Base-by-base conservation (phyloP, 2,113 vertebrate genomes). In the Neodon shergylaensis region DNA sequence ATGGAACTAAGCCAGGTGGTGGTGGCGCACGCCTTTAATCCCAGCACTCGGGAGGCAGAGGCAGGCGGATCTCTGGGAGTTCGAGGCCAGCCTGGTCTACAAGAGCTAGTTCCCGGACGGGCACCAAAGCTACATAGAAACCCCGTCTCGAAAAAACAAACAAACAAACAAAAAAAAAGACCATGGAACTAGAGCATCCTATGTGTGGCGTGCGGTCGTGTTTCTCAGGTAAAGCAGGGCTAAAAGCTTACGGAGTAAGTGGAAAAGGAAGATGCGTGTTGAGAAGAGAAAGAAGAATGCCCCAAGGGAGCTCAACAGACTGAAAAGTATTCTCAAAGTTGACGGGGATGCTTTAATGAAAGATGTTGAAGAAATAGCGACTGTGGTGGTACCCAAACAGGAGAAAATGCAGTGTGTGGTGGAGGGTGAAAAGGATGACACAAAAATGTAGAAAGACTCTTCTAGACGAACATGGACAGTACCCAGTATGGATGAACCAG, bases 201-300 rank as follows among this genome's bases (percentile, higher is more conserved):
- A 3, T 2, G 49, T 13, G 13, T 52, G 12, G 1, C 2, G 13
- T 52, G 13, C 49, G 0, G 49, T 52, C 49, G 12, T 52, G 49
- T 52, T 52, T 52, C 49, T 52, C 47, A 49, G 47, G 47, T 10
- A 49, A 49, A 49, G 47, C 47, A 49, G 9, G 7, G 47, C 47
- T 49, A 49, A 49, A 49, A 49, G 7, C 47, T 49, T 10, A 49
- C 47, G 47, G 47, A 49, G 47, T 49, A 49, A 49, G 47, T 99
- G 99, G 99, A 99, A 98, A 98, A 98, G 99, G 95, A 99, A 99
- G 98, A 99, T 99, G 99, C 98, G 99, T 3, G 99, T 99, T 0
- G 99, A 99, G 97, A 99, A 99, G 98, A 99, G 99, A 94, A 99
- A 99, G 98, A 99, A 99, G 96, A 99, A 99, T 72, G 99, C 99